phyloP scores from a whole-genome alignment of 2,888 invertebrate species.

The Torymus tubicola region DNA sequence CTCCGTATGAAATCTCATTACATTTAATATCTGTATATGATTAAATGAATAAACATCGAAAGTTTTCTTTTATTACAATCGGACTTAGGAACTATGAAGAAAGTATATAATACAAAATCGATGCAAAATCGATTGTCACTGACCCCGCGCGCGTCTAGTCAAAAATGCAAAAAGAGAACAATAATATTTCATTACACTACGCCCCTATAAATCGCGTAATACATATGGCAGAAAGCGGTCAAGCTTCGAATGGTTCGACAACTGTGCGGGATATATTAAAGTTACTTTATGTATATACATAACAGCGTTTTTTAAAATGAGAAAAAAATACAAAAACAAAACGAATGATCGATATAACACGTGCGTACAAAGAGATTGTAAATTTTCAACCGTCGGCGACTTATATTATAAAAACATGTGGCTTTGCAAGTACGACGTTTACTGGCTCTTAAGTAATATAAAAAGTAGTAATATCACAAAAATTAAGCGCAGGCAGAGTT shows the following conservation, averaged over 20 bases:
- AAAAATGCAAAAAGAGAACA: slow-evolving; percentile 56
- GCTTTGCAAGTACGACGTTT: slow-evolving; percentile 56
- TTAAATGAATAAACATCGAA: slow-evolving; percentile 51
- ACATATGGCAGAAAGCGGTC: slow-evolving; percentile 54
- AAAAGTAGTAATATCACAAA: slow-evolving; percentile 75
- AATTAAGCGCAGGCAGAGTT: slow-evolving; percentile 71
- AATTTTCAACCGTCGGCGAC: slow-evolving; percentile 43
- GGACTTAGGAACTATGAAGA: slow-evolving; percentile 58
- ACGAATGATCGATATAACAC: slow-evolving; percentile 46
- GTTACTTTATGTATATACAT: slow-evolving; percentile 53
- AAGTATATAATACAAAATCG: slow-evolving; percentile 58
- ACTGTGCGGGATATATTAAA: slow-evolving; percentile 52
- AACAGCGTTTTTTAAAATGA: slow-evolving; percentile 23
- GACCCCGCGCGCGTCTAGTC: slow-evolving; percentile 55
- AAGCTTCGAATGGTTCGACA: slow-evolving; percentile 47
- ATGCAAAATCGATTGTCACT: slow-evolving; percentile 58
- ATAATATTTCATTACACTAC: slow-evolving; percentile 52
- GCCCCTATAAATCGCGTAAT: slow-evolving; percentile 40
- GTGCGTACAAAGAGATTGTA: slow-evolving; percentile 51
- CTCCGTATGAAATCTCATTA: slow-evolving; percentile 41
- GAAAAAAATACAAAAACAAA: slow-evolving; percentile 48
- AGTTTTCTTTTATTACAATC: slow-evolving; percentile 52
- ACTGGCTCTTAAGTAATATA: slow-evolving; percentile 70
- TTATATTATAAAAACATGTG: slow-evolving; percentile 53
- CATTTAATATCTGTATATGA: slow-evolving; percentile 51